phyloP scores from a whole-genome alignment of 2,888 invertebrate genomes.

The Xanthostigma xanthostigma region DNA sequence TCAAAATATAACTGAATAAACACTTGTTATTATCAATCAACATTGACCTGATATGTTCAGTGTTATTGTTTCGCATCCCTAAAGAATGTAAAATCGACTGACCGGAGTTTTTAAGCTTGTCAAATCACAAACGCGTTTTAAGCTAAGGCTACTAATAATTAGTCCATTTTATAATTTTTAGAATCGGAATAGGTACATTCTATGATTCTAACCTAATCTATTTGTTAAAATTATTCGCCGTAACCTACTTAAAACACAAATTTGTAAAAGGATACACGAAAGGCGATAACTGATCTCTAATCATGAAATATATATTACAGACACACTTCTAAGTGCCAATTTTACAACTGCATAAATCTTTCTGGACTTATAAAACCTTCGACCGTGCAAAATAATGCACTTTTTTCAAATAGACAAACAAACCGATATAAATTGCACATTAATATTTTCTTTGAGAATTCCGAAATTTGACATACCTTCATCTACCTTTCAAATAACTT shows the following conservation, averaged over 20 bases:
- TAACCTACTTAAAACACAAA: neutral
- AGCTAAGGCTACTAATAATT: neutral
- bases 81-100: too few relatives aligned
- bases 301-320: neutral
- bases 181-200: neutral
- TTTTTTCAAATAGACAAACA: neutral
- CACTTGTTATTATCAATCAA: too few relatives aligned
- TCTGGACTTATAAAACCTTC: too few relatives aligned
- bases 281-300: neutral
- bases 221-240: neutral
- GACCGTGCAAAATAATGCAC: neutral
- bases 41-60: too few relatives aligned
- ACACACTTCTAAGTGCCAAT: neutral
- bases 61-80: too few relatives aligned
- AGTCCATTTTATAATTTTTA: neutral
- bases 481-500: conserved; percentile 12
- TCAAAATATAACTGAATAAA: too few relatives aligned
- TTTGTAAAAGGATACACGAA: neutral
- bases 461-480: conserved; percentile 8
- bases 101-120: too few relatives aligned
- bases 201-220: conserved; percentile 11
- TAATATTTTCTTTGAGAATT: neutral
- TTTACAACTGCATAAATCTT: too few relatives aligned
- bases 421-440: too few relatives aligned
- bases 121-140: too few relatives aligned